Evolutionary conservation across 2,113 vertebrate species (phyloP).

Genomic region (Albula goreensis): DNA sequence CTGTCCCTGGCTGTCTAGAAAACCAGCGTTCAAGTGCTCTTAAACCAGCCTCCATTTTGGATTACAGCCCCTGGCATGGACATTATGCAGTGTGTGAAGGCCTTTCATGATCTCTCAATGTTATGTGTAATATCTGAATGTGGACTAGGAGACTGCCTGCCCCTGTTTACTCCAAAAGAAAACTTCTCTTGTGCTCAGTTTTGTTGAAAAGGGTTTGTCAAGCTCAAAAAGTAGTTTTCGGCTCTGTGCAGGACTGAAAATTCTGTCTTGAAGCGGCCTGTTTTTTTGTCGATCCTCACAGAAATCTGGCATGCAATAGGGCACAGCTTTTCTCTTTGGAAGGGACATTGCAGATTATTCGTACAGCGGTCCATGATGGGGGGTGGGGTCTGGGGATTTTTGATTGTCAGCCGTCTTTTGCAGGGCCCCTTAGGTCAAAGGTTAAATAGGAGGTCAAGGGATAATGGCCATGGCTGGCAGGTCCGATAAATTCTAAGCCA

Average conservation of each 20-base stretch:
- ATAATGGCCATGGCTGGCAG: constrained; percentile 1
- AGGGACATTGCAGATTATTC: neutral
- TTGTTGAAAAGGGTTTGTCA: too few species aligned
- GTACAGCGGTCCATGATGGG: neutral
- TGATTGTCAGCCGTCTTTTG: neutral
- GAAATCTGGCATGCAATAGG: too few species aligned
- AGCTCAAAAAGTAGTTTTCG: too few species aligned
- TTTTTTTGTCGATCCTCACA: too few species aligned
- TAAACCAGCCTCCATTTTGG: neutral
- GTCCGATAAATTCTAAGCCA: neutral
- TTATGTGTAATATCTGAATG: neutral
- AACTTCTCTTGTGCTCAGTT: neutral
- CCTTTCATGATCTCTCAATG: too few species aligned
- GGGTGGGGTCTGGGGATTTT: too few species aligned
- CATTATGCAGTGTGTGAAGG: neutral
- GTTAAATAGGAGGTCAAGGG: constrained; percentile 8
- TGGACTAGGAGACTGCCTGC: neutral
- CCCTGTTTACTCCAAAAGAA: too few species aligned
- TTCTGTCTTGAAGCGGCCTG: too few species aligned
- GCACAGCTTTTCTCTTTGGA: too few species aligned
- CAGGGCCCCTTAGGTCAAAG: neutral
- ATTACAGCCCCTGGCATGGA: neutral
- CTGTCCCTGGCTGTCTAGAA: neutral
- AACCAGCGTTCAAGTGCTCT: neutral
- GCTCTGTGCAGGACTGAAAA: too few species aligned